Evolutionary conservation across 2,113 vertebrate genomes (phyloP), one percentile per base, ranked within the genome.

Genomic region (Xiphias gladius): DNA sequence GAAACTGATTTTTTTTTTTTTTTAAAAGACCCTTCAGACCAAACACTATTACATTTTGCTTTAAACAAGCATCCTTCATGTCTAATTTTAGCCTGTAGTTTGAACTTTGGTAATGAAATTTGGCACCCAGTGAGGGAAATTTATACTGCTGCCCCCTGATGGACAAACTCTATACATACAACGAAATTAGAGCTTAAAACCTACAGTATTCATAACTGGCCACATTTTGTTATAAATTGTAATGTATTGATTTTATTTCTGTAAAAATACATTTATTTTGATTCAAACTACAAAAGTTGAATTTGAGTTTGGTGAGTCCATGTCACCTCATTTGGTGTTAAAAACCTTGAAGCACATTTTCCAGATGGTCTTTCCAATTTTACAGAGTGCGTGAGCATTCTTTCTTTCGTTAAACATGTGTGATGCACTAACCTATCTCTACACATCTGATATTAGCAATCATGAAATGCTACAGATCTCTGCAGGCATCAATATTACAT

Each of bases 121-220:
- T 17, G 35, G 35, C 14, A 28, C 28, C 24, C 8, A 37, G 1
- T 9, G 2, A 8, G 4, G 28, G 8, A 26, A 2, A 17, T 7
- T n/a, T 0, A 1, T 1, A 14, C 32, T 32, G 28, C 1, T 26
- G 75, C 83, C 88, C 32, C 73, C 85, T 84, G 30, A 76, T 70
- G 91, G 80, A 32, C 1, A 5, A 19, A 46, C 2, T 10, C 6
- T 20, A 11, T 0, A 35, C 2, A 22, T 43, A 46, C 19, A 1
- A 14, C 52, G 12, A 37, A 10, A 30, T 39, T 39, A 43, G 41
- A 43, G 37, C 9, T 39, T 6, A 11, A 1, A 48, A 3, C 16
- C 26, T 22, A 26, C 6, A 41, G 2, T 12, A 17, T 64, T 19
- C 5, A 10, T 52, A 1, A 61, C 30, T 24, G 0, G 1, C 19